Conservation (phyloP, 2,888 invertebrate genomes). For the Caenorhabditis sp. region DNA sequence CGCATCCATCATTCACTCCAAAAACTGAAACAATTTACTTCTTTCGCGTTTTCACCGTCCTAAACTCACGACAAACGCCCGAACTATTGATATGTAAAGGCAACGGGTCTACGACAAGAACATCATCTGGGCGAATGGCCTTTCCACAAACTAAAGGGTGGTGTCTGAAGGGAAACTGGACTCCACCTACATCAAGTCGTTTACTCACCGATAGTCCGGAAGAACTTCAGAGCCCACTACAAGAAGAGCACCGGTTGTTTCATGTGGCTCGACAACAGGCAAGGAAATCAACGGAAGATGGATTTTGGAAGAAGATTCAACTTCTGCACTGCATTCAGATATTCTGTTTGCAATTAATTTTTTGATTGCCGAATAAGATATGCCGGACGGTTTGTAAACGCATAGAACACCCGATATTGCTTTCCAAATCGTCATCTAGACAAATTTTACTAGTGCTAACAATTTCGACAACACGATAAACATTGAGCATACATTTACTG, state of each 20-base stretch:
- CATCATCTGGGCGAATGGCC: slow-evolving; percentile 57
- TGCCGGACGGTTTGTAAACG: slow-evolving; percentile 64
- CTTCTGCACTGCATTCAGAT: slow-evolving; percentile 13
- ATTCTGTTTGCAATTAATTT: slow-evolving; percentile 49
- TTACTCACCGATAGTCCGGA: slow-evolving; percentile 57
- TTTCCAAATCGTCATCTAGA: slow-evolving; percentile 22
- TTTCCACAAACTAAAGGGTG: slow-evolving; percentile 64
- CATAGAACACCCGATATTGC: slow-evolving; percentile 63
- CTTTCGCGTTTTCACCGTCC: too few relatives aligned
- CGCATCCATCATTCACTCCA: slow-evolving; percentile 61
- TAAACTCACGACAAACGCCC: slow-evolving; percentile 64
- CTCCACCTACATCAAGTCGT: not conserved
- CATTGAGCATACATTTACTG: not conserved
- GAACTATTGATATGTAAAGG: slow-evolving; percentile 58
- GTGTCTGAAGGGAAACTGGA: slow-evolving; percentile 17
- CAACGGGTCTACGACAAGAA: slow-evolving; percentile 55
- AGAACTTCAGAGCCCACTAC: slow-evolving; percentile 58
- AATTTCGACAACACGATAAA: too few relatives aligned
- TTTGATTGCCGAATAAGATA: slow-evolving; percentile 55
- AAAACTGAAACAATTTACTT: slow-evolving; percentile 51
- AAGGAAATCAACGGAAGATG: slow-evolving; percentile 33
- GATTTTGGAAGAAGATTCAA: slow-evolving; percentile 11
- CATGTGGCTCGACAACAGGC: slow-evolving; percentile 63
- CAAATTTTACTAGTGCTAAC: not conserved
- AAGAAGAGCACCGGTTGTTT: slow-evolving; percentile 53